Evolutionary conservation across 2,113 vertebrate genomes (phyloP), one percentile per base, ranked within the genome.

Genomic region (Bubo scandiacus): DNA sequence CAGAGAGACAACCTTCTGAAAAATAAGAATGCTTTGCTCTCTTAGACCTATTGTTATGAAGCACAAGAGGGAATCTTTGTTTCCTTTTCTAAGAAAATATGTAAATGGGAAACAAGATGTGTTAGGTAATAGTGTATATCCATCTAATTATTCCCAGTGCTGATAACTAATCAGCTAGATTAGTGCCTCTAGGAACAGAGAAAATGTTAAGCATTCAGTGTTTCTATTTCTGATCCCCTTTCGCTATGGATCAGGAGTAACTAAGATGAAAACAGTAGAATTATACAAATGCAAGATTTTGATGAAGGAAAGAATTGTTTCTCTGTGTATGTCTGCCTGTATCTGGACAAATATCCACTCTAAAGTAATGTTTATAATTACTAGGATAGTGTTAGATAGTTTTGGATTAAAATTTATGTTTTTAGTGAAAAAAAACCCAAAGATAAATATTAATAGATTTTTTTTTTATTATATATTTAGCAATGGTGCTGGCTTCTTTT

Each of bases 121-220:
- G 17, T 63, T 91, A 49, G 70, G 45, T 80, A 73, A 58, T 77
- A 89, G 38, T 85, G 42, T 71, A 67, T 84, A 94, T 84, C 61
- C 36, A 23, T 71, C 42, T 96, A 80, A 94, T 95, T 96, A 70
- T 93, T 93, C 92, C 66, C 82, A 66, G 15, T 88, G 74, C 59
- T 85, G 58, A 62, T 95, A 94, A 70, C 66, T 92, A 80, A 89
- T 88, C 81, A 94, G 43, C 80, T 92, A 73, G 47, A 85, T 88
- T 88, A 90, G 34, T 86, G 67, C 63, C 63, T 94, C 49, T 92
- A 80, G 90, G 59, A 94, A 65, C 58, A 92, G n/a, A 57, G 58
- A 88, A 92, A 80, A 65, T 66, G 27, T 81, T 90, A 66, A 5
- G 15, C 38, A 67, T 75, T 93, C 66, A 47, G 1, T 54, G 17